These are phyloP conservation scores for Saccostrea glomerata DNA, from an alignment of 1,140 invertebrate genomes.

Conservation along the genomic window DNA sequence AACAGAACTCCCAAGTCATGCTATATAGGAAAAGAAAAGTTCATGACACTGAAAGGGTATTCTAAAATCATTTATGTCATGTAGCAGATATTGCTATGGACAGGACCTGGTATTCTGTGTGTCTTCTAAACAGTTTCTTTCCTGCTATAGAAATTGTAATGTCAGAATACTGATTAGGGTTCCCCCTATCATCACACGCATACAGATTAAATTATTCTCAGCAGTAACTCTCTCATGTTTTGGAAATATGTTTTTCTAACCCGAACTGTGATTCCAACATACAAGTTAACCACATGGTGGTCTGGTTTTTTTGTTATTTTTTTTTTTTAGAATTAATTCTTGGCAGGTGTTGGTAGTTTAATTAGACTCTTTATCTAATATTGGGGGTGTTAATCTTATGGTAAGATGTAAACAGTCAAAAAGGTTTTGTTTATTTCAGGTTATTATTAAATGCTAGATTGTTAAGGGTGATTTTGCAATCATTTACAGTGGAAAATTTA, in stretches of 20 bases:
- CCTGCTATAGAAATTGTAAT: not conserved
- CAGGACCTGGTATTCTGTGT: not conserved
- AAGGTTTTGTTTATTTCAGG: no score
- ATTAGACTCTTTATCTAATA: not conserved
- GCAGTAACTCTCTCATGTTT: not conserved
- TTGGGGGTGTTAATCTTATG: not conserved
- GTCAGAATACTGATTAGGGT: slow-evolving; percentile 18
- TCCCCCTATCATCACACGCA: not conserved
- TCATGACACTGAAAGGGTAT: not conserved
- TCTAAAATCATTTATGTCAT: no score
- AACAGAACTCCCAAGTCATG: no score
- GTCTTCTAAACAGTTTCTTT: no score
- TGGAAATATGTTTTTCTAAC: not conserved
- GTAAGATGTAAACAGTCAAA: not conserved
- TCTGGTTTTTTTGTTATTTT: not conserved
- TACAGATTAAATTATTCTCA: not conserved
- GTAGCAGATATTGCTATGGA: not conserved
- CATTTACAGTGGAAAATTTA: no score
- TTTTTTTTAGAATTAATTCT: not conserved
- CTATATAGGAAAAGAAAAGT: no score
- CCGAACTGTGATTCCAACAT: not conserved
- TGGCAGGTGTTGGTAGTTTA: not conserved
- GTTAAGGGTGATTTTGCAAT: no score
- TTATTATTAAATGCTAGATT: no score
- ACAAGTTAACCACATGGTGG: not conserved